Percentiles rank a stretch among this genome's conserved stretches.
Conservation (phyloP, 2,888 invertebrate genomes). For the Sycophila texana region DNA sequence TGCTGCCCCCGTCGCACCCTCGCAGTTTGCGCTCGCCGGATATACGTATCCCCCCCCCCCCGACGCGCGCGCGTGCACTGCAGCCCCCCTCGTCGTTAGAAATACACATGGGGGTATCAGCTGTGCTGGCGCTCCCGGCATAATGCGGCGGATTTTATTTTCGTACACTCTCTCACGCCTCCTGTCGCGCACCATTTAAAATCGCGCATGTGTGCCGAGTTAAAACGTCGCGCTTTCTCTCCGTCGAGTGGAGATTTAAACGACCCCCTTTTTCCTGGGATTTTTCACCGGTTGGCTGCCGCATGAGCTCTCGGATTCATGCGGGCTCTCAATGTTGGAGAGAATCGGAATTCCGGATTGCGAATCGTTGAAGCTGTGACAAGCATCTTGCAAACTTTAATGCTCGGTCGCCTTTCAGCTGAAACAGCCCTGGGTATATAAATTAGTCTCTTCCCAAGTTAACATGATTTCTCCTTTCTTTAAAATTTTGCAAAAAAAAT, state of each 20-base stretch:
- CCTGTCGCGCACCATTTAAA: slow-evolving; percentile 57
- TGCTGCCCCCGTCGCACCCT: slow-evolving; percentile 33
- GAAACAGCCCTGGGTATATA: too few species aligned
- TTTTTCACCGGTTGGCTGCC: background rate
- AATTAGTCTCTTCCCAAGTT: too few species aligned
- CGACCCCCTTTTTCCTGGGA: background rate
- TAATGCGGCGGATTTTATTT: slow-evolving; percentile 55
- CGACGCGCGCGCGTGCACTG: slow-evolving; percentile 43
- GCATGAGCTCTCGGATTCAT: background rate
- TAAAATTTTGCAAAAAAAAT: too few species aligned
- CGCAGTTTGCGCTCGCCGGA: slow-evolving; percentile 57
- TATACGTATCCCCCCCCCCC: background rate
- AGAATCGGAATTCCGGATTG: background rate
- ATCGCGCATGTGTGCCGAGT: slow-evolving; percentile 4
- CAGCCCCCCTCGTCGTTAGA: slow-evolving; percentile 40
- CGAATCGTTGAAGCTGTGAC: background rate
- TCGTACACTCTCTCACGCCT: background rate
- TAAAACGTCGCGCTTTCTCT: background rate
- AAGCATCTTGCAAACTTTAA: background rate
- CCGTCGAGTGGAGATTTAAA: slow-evolving; percentile 13
- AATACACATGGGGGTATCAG: slow-evolving; percentile 70
- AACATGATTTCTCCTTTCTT: too few species aligned
- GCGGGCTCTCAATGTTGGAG: background rate
- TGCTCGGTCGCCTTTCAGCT: background rate
- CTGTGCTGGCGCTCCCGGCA: slow-evolving; percentile 63